Evolutionary conservation across 2,888 invertebrate genomes (phyloP), one percentile per base, ranked within the genome.

Genomic region (Thereva nobilitata): DNA sequence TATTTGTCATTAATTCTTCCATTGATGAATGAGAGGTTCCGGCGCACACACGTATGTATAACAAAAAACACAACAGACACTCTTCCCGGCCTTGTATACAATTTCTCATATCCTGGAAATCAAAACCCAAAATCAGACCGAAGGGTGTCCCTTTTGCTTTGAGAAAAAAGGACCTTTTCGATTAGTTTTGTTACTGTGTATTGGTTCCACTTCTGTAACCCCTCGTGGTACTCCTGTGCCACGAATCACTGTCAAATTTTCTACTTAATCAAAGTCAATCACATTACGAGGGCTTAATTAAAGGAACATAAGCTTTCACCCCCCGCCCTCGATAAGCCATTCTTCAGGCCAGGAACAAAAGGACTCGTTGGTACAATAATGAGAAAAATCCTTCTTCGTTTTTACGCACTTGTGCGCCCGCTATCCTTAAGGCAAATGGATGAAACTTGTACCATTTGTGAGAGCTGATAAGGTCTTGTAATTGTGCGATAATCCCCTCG

Each of bases 191-290:
- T 2, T 23, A 23, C 23, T 2, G 23, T 23, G 23, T 23, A 23
- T 23, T 23, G 23, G 23, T 23, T 23, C 23, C 2, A 23, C 23
- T 23, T 2, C 23, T 2, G 23, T 23, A 23, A 23, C 23, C 23
- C 23, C 23, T 23, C 1, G 37, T 37, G 8, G 8, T 23, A 23
- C 38, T 10, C 35, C 34, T n/a, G 5, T 52, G 8, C 10, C 35
- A 8, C 23, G 8, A 40, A 10, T 53, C 37, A 38, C 53, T 1
- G 10, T 23, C 38, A 10, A 52, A 50, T 34, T 35, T 40, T 53
- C 40, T 53, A 40, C 53, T 53, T 53, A 53, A 40, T 53, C 53
- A 53, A 53, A 53, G 53, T 53, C 53, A 53, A 53, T 53, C 53
- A 53, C 53, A 53, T 38, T 6, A 10, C 40, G 38, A 37, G 12